phyloP scores from a whole-genome alignment of 2,113 vertebrate species.

The Panthera leo region DNA sequence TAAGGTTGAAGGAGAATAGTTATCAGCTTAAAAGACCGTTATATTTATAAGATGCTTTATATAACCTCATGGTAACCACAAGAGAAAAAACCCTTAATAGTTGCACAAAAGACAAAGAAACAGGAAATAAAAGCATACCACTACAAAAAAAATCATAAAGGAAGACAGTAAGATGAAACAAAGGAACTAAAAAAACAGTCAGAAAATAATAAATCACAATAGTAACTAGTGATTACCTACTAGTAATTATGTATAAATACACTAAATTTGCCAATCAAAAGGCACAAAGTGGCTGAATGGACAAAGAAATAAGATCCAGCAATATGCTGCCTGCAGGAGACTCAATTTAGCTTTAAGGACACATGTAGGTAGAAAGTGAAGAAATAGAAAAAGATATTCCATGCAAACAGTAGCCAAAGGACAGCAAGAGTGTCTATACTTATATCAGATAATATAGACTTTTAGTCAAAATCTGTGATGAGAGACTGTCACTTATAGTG shows the following conservation, averaged over 20 bases:
- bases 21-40: not conserved
- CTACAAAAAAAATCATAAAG: not conserved
- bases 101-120: not conserved
- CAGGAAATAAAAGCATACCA: not conserved
- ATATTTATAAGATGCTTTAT: not conserved
- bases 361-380: not conserved
- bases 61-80: not conserved
- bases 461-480: not conserved
- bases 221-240: not conserved
- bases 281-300: not conserved
- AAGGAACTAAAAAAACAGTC: not conserved
- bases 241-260: not conserved
- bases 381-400: not conserved
- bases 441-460: not conserved
- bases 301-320: not conserved
- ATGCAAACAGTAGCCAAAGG: not conserved
- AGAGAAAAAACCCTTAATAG: not conserved
- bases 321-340: not conserved
- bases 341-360: not conserved
- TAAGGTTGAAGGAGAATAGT: not conserved
- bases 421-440: not conserved
- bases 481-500: not conserved
- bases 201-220: not conserved
- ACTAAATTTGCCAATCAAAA: not conserved
- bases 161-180: not conserved